These are phyloP conservation scores for Chouioia cunea DNA, from an alignment of 2,888 invertebrate genomes.

Conservation along the genomic window DNA sequence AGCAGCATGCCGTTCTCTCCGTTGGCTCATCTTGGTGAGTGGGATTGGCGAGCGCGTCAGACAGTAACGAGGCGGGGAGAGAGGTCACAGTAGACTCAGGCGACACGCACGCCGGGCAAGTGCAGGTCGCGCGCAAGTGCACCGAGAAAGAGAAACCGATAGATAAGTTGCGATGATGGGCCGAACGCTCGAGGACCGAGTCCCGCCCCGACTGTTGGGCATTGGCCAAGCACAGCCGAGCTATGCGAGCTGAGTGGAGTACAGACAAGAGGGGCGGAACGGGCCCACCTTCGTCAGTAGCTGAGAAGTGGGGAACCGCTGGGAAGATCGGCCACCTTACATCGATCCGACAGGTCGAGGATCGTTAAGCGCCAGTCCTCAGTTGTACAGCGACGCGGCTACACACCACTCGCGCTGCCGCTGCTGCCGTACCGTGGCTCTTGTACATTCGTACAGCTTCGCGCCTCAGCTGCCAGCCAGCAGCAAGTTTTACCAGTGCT, in stretches of 20 bases:
- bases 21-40: slow-evolving; percentile 11
- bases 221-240: slow-evolving; percentile 6
- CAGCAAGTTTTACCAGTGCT: too few relatives aligned
- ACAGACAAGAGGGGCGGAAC: background rate
- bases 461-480: too few relatives aligned
- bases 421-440: background rate
- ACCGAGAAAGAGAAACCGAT: background rate
- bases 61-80: slow-evolving; percentile 11
- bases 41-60: slow-evolving; percentile 36
- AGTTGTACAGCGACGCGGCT: slow-evolving; percentile 67
- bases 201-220: background rate
- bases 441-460: too few relatives aligned
- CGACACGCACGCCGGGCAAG: slow-evolving; percentile 6
- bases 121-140: background rate
- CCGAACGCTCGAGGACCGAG: background rate
- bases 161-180: slow-evolving; percentile 7
- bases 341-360: slow-evolving; percentile 64
- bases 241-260: background rate
- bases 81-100: slow-evolving; percentile 29
- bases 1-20: slow-evolving; percentile 2
- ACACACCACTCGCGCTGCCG: slow-evolving; percentile 61
- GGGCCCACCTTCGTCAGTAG: background rate
- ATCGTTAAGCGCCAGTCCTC: slow-evolving; percentile 65
- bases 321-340: slow-evolving; percentile 53
- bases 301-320: slow-evolving; percentile 1